Conservation (phyloP, 2,113 vertebrate species). For the Glaucidium brasilianum region DNA sequence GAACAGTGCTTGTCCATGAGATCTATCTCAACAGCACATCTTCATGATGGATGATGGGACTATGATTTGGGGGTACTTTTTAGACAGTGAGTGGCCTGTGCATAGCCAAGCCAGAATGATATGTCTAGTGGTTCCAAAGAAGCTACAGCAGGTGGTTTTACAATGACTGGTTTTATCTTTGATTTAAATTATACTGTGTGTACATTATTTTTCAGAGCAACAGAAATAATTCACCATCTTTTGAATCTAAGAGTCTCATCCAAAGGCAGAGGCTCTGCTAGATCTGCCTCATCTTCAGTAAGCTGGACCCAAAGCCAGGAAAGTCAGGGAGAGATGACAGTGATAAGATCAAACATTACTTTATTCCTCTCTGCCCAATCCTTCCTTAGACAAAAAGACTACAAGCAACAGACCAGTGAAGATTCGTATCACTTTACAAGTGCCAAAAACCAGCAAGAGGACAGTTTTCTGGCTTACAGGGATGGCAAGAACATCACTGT, state of each 20-base stretch:
- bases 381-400: not conserved
- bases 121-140: not conserved
- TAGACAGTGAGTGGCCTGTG: not conserved
- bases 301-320: not conserved
- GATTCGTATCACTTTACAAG: not conserved
- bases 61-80: not conserved
- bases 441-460: not conserved
- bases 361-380: not conserved
- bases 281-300: not conserved
- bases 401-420: conserved; percentile 3
- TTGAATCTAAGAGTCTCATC: not conserved
- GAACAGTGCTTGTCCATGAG: not conserved
- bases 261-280: not conserved
- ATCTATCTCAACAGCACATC: not conserved
- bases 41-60: not conserved
- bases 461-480: not conserved
- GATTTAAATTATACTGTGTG: not conserved
- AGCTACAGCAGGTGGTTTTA: not conserved
- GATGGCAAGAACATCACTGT: not conserved
- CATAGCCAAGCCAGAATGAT: not conserved
- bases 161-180: not conserved
- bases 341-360: not conserved
- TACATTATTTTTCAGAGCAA: not conserved
- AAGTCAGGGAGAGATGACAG: not conserved
- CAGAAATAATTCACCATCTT: not conserved